Conservation (phyloP, 1,140 invertebrate species). For the Heliconius hewitsoni region DNA sequence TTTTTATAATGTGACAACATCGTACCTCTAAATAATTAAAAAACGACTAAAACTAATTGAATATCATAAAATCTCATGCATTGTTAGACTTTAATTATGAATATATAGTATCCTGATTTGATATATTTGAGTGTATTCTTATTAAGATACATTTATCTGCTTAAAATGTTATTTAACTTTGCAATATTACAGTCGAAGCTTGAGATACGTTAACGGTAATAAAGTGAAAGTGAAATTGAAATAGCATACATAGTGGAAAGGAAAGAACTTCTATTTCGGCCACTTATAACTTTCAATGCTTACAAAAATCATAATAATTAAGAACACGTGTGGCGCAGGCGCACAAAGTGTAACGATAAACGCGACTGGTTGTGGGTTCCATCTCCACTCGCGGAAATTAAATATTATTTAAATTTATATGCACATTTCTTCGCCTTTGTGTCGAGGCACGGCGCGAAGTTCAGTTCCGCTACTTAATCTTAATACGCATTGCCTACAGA, state of each 20-base stretch:
- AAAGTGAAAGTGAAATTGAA: constrained; percentile 33
- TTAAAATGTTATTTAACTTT: background rate
- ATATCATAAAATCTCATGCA: background rate
- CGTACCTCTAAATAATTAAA: background rate
- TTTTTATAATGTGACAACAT: constrained; percentile 6
- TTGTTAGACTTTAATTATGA: background rate
- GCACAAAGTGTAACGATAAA: no score
- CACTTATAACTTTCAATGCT: constrained; percentile 10
- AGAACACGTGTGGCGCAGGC: no score
- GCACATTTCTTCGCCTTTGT: no score
- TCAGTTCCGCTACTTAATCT: no score
- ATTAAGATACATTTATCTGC: background rate
- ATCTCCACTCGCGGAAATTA: no score
- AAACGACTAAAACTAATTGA: constrained; percentile 3
- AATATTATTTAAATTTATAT: no score
- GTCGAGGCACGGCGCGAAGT: no score
- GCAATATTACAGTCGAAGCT: background rate
- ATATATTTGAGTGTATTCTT: background rate
- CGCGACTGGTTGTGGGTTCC: no score
- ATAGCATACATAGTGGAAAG: constrained; percentile 17
- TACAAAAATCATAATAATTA: background rate
- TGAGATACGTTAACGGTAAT: constrained; percentile 26
- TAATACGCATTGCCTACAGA: no score
- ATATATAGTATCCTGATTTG: background rate
- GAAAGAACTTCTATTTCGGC: constrained; percentile 19